Conservation (phyloP, 2,113 vertebrate species). For the Cynocephalus volans region DNA sequence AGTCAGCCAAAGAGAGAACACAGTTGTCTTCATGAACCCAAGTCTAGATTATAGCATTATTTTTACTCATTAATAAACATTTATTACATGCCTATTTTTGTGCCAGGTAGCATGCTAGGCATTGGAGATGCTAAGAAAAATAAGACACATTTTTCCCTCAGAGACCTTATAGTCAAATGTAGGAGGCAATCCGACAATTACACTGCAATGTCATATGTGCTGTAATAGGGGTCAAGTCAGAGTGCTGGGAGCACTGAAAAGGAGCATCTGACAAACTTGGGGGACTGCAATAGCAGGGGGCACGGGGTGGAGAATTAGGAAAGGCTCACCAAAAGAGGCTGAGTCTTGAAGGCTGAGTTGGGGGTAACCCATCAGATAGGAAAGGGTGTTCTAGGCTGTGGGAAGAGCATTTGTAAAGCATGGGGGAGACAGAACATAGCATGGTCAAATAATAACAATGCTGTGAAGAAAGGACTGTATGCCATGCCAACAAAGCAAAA, state of each 20-base stretch:
- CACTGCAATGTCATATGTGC: background rate
- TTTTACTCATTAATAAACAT: conserved; percentile 39
- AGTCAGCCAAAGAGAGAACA: conserved; percentile 13
- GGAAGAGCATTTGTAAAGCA: background rate
- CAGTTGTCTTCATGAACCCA: background rate
- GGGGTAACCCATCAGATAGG: background rate
- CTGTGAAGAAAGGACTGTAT: background rate
- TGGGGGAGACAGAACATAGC: background rate
- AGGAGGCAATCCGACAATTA: background rate
- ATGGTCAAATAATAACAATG: background rate
- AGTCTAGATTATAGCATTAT: background rate
- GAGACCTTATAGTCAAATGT: background rate
- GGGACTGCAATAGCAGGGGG: background rate
- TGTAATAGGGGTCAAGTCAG: background rate
- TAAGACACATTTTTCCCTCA: background rate
- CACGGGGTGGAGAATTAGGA: background rate
- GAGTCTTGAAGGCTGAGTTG: background rate
- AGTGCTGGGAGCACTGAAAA: background rate
- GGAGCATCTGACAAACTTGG: background rate
- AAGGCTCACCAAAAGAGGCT: background rate
- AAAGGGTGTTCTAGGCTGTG: background rate
- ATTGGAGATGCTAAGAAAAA: conserved; percentile 18
- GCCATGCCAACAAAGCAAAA: background rate
- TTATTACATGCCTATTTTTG: conserved; percentile 2
- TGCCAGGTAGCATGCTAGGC: background rate